Conservation (phyloP, 2,888 invertebrate genomes). For the Dynastes tityus region DNA sequence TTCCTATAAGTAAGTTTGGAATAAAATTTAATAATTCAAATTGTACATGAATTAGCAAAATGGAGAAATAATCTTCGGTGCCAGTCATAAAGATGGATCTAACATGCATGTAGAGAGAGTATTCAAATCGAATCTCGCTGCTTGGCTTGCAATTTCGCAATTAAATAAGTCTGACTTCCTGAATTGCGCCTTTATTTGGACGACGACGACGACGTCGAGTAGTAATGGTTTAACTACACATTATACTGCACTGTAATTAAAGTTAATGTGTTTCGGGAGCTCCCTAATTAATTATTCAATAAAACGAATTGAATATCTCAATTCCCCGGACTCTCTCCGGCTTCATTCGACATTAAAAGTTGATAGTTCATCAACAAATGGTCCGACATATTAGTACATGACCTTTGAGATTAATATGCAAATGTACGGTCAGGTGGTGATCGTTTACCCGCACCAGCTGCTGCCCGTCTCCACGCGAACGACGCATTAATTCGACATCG, state of each 20-base stretch:
- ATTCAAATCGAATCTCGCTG: conserved; percentile 36
- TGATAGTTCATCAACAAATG: conserved; percentile 60
- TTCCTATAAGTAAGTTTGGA: no score
- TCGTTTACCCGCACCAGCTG: conserved; percentile 56
- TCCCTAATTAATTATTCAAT: conserved; percentile 63
- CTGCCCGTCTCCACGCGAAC: conserved; percentile 60
- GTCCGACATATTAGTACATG: conserved; percentile 60
- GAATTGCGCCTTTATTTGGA: conserved; percentile 59
- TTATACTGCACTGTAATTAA: conserved; percentile 62
- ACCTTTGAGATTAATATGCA: conserved; percentile 62
- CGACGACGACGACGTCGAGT: conserved; percentile 49
- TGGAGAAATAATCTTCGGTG: background rate
- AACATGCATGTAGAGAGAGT: conserved; percentile 26
- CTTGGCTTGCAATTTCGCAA: conserved; percentile 41
- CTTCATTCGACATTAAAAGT: conserved; percentile 53
- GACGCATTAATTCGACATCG: conserved; percentile 57
- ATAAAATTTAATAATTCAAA: no score
- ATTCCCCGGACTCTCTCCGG: conserved; percentile 52
- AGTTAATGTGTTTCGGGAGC: conserved; percentile 61
- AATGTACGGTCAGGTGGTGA: conserved; percentile 57
- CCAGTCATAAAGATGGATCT: background rate
- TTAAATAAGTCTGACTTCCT: conserved; percentile 49
- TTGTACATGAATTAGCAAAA: no score
- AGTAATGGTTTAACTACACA: conserved; percentile 62
- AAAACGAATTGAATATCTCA: conserved; percentile 61